phyloP scores from a whole-genome alignment of 2,888 invertebrate species.

The Chalcis sispes region DNA sequence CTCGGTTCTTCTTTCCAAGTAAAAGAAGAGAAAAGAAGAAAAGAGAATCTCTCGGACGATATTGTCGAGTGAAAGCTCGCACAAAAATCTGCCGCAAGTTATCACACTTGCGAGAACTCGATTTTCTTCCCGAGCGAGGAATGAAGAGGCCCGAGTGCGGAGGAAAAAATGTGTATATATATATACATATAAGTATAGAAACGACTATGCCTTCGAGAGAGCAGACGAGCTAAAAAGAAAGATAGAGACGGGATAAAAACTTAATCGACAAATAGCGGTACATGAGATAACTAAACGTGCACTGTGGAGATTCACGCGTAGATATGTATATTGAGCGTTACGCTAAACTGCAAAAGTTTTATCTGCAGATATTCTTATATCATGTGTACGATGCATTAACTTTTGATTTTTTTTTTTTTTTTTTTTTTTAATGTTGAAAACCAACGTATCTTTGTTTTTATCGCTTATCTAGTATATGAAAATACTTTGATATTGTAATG shows the following conservation, averaged over 20 bases:
- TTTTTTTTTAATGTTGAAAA: too few relatives aligned
- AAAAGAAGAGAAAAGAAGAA: not conserved
- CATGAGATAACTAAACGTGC: not conserved
- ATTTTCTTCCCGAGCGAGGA: constrained; percentile 33
- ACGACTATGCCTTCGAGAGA: too few relatives aligned
- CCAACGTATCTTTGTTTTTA: too few relatives aligned
- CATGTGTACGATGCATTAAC: too few relatives aligned
- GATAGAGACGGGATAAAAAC: constrained; percentile 20
- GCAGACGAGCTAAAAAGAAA: not conserved
- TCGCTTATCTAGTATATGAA: too few relatives aligned
- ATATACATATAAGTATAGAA: too few relatives aligned
- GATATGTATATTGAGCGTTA: not conserved
- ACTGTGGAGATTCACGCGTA: not conserved
- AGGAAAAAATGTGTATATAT: too few relatives aligned
- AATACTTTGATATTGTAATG: too few relatives aligned
- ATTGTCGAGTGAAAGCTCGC: constrained; percentile 48
- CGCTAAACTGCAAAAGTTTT: too few relatives aligned
- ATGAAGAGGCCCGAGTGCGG: not conserved
- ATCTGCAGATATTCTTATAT: too few relatives aligned
- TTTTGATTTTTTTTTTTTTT: too few relatives aligned
- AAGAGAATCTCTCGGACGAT: constrained; percentile 29
- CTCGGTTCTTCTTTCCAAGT: not conserved
- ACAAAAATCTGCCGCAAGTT: constrained; percentile 57
- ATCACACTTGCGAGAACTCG: constrained; percentile 56
- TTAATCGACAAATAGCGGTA: not conserved